Percentiles rank a stretch among this genome's conserved stretches.
Evolutionary conservation across 1,140 invertebrate species (phyloP).

Genomic region (Chelonus insularis): DNA sequence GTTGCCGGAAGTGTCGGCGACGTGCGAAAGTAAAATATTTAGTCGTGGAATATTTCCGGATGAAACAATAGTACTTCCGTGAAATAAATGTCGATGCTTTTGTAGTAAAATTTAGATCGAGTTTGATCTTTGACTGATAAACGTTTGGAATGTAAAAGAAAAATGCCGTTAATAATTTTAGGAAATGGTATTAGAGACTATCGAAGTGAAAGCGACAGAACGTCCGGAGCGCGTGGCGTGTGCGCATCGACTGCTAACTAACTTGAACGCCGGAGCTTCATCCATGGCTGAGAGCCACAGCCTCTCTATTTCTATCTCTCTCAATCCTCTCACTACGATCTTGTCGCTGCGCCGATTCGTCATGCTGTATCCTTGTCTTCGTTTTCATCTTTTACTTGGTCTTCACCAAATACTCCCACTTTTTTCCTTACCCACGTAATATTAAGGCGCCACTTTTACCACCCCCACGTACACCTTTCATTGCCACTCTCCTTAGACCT

Average conservation of each 20-base stretch:
- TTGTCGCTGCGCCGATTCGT: slow-evolving; percentile 26
- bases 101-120: not conserved
- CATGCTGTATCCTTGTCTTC: slow-evolving; percentile 28
- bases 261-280: slow-evolving; percentile 47
- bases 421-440: slow-evolving; percentile 12
- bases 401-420: not conserved
- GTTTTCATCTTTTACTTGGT: slow-evolving; percentile 9
- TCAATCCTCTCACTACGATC: slow-evolving; percentile 13
- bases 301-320: slow-evolving; percentile 17
- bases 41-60: not conserved
- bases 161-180: not conserved
- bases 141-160: not conserved
- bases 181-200: not conserved
- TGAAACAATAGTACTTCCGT: not conserved
- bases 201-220: slow-evolving; percentile 24
- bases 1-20: slow-evolving; percentile 34
- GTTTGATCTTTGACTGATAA: too few species aligned
- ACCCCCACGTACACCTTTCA: slow-evolving; percentile 13
- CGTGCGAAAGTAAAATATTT: not conserved
- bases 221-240: slow-evolving; percentile 55
- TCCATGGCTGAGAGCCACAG: slow-evolving; percentile 28
- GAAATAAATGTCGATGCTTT: not conserved
- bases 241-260: slow-evolving; percentile 60
- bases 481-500: not conserved
- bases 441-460: slow-evolving; percentile 15